A percentile compares a stretch with the other conserved stretches of the same genome.
Evolutionary conservation across 35 echinoderm and acorn worm genomes (phyloP).

Genomic region (Holothuria glaberrima): DNA sequence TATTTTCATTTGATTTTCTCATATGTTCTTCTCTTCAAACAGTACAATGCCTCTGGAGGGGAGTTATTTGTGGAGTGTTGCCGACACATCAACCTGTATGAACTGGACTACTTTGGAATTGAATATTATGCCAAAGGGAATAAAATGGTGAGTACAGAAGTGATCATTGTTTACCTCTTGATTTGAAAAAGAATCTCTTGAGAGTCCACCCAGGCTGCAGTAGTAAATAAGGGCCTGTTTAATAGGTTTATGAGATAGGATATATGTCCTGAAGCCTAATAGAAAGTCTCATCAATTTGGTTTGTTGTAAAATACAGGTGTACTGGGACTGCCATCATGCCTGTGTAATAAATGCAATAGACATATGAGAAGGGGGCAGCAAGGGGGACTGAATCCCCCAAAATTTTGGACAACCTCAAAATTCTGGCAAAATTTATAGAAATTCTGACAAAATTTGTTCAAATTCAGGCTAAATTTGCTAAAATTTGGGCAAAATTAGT

Average conservation of each 20-base stretch:
- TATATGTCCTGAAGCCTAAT: neutral
- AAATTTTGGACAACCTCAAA: too few species aligned
- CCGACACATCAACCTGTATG: slow-evolving; percentile 81
- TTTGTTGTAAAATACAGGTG: neutral
- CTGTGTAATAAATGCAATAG: too few species aligned
- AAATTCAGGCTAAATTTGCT: too few species aligned
- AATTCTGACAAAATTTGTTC: too few species aligned
- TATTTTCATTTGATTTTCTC: neutral
- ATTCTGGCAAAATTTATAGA: too few species aligned
- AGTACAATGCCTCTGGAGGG: slow-evolving; percentile 79
- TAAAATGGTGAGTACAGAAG: slow-evolving; percentile 76
- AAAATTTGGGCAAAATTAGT: too few species aligned
- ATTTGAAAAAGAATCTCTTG: slow-evolving; percentile 9
- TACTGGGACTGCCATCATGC: neutral
- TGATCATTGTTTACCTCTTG: slow-evolving; percentile 4
- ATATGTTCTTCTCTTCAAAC: slow-evolving; percentile 56
- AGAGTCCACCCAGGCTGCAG: neutral
- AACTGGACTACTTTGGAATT: slow-evolving; percentile 92
- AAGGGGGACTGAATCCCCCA: too few species aligned
- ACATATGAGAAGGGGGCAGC: too few species aligned
- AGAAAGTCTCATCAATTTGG: neutral
- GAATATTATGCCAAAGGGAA: slow-evolving; percentile 89
- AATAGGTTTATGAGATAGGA: neutral
- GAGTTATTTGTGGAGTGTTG: slow-evolving; percentile 91
- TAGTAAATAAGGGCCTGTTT: neutral